Conservation (phyloP, 2,888 invertebrate species). For the Octodonta nipae region DNA sequence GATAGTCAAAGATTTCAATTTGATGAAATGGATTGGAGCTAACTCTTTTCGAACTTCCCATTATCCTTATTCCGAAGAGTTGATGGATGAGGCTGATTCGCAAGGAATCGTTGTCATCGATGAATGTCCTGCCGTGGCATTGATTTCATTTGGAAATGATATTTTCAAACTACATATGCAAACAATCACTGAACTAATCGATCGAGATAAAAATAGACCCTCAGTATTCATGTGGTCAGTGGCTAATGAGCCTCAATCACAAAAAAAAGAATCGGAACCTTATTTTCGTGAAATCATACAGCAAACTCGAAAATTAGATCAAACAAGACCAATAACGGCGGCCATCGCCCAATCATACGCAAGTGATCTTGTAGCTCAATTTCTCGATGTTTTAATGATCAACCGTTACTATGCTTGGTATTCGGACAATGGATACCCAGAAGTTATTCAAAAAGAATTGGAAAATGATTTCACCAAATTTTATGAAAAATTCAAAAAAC, state of each 20-base stretch:
- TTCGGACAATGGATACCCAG: slow-evolving; percentile 61
- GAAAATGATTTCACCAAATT: slow-evolving; percentile 48
- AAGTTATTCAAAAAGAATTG: slow-evolving; percentile 59
- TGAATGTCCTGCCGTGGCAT: slow-evolving; percentile 75
- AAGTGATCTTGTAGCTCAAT: slow-evolving; percentile 45
- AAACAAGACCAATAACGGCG: neutral
- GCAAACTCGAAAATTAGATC: neutral
- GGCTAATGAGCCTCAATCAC: slow-evolving; percentile 95
- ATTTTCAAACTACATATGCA: slow-evolving; percentile 69
- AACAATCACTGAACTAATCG: slow-evolving; percentile 73
- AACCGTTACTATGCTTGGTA: slow-evolving; percentile 97
- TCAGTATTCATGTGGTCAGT: slow-evolving; percentile 95
- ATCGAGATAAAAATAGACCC: slow-evolving; percentile 87
- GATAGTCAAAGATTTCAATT: slow-evolving; percentile 79
- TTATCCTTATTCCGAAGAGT: slow-evolving; percentile 94
- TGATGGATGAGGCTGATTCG: slow-evolving; percentile 84
- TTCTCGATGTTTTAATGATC: slow-evolving; percentile 81
- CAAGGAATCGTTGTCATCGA: slow-evolving; percentile 88
- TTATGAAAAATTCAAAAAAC: slow-evolving; percentile 61
- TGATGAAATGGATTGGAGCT: slow-evolving; percentile 87
- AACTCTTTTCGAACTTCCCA: slow-evolving; percentile 92
- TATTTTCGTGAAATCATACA: no score
- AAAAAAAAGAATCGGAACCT: no score
- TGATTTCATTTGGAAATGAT: slow-evolving; percentile 44
- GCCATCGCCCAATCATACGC: neutral